Conservation (phyloP, 1,140 invertebrate species). For the Anastatus disparis region DNA sequence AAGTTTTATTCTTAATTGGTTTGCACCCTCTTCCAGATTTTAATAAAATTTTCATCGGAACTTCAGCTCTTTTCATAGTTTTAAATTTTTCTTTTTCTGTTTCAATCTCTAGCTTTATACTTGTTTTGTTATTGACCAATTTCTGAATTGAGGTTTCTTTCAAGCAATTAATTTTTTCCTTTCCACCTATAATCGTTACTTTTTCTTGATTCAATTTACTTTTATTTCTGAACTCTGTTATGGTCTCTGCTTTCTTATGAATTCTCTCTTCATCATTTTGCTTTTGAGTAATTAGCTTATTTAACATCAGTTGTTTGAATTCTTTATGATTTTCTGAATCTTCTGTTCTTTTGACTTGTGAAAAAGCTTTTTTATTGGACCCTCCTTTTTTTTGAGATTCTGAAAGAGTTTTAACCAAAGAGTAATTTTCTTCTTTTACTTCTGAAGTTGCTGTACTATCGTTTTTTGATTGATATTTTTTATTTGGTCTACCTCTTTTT, state of each 20-base stretch:
- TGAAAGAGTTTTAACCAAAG: not conserved
- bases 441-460: not conserved
- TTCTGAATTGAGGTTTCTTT: too few relatives aligned
- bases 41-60: not conserved
- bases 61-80: too few relatives aligned
- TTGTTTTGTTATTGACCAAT: too few relatives aligned
- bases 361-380: not conserved
- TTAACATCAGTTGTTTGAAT: too few relatives aligned
- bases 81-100: too few relatives aligned
- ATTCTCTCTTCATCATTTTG: not conserved
- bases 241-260: not conserved
- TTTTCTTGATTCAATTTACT: too few relatives aligned
- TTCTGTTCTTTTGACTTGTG: not conserved
- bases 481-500: constrained; percentile 4
- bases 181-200: too few relatives aligned
- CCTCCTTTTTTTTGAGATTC: not conserved
- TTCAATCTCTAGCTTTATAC: too few relatives aligned
- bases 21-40: not conserved
- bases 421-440: not conserved
- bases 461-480: not conserved
- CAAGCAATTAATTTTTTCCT: too few relatives aligned
- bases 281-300: too few relatives aligned
- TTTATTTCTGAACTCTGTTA: too few relatives aligned
- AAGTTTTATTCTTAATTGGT: not conserved
- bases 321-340: not conserved